Conservation (phyloP, 2,888 invertebrate genomes). For the Perizoma affinitatum region DNA sequence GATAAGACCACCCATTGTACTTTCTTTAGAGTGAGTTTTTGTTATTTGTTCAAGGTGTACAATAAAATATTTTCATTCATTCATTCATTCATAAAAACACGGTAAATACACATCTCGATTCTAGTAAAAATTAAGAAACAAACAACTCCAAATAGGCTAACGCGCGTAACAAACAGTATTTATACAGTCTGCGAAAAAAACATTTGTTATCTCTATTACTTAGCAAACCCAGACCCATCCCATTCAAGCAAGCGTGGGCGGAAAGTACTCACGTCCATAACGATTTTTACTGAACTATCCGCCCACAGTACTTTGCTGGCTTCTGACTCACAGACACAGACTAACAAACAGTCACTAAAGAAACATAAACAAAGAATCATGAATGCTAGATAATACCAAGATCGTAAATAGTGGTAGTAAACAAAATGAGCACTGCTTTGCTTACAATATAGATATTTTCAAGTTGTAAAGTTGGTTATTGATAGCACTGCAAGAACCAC, state of each 20-base stretch:
- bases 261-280: constrained; percentile 3
- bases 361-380: neutral
- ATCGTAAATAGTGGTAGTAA: constrained; percentile 9
- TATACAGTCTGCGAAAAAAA: neutral
- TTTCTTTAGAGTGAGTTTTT: no score
- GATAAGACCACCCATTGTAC: no score
- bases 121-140: no score
- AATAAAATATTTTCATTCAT: no score
- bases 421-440: constrained; percentile 14
- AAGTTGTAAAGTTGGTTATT: constrained; percentile 15
- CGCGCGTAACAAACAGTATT: no score
- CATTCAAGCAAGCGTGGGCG: neutral
- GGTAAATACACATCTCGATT: no score
- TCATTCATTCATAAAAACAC: no score
- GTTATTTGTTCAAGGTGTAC: no score
- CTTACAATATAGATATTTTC: constrained; percentile 16
- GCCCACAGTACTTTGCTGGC: neutral
- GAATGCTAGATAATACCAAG: neutral
- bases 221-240: neutral
- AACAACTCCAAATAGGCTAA: no score
- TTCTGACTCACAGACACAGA: constrained; percentile 1
- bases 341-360: neutral
- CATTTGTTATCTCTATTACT: neutral
- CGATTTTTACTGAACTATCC: constrained; percentile 13
- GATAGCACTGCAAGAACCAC: constrained; percentile 15